These are phyloP conservation scores for Lithobius niger DNA, from an alignment of 1,140 invertebrate species.

Conservation along the genomic window DNA sequence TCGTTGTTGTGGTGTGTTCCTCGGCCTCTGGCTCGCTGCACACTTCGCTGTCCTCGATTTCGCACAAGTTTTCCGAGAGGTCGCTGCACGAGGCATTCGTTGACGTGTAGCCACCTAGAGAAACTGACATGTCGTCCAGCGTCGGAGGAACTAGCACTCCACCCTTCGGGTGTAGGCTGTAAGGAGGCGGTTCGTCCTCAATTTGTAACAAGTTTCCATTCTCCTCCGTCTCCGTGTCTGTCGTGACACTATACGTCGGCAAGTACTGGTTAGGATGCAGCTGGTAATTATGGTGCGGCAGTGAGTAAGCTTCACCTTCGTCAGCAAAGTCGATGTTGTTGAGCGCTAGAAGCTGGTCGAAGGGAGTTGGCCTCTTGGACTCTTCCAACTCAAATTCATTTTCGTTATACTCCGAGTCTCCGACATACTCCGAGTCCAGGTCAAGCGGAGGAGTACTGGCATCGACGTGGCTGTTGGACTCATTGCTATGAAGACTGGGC, in stretches of 20 bases:
- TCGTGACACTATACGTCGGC: slow-evolving; percentile 55
- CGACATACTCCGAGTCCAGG: slow-evolving; percentile 52
- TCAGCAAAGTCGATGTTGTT: slow-evolving; percentile 28
- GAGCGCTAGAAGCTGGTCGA: slow-evolving; percentile 28
- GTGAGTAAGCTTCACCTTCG: slow-evolving; percentile 31
- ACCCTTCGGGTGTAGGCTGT: slow-evolving; percentile 25
- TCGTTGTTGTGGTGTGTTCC: too few species aligned
- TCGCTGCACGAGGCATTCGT: slow-evolving; percentile 54
- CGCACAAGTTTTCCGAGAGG: slow-evolving; percentile 68
- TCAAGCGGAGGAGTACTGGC: slow-evolving; percentile 48
- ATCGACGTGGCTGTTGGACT: slow-evolving; percentile 46
- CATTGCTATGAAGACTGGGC: slow-evolving; percentile 73
- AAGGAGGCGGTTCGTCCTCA: slow-evolving; percentile 16
- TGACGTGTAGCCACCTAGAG: slow-evolving; percentile 46
- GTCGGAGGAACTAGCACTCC: slow-evolving; percentile 14
- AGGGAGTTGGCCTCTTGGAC: slow-evolving; percentile 39
- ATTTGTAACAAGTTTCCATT: slow-evolving; percentile 28
- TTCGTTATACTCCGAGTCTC: slow-evolving; percentile 45
- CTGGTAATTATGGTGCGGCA: slow-evolving; percentile 50
- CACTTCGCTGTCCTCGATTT: slow-evolving; percentile 60
- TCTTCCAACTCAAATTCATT: slow-evolving; percentile 43
- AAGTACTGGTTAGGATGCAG: slow-evolving; percentile 73
- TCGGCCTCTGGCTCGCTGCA: slow-evolving; percentile 1
- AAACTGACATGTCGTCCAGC: slow-evolving; percentile 56
- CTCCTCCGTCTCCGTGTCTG: slow-evolving; percentile 47